Evolutionary conservation across 2,113 vertebrate species (phyloP), one percentile per base, ranked within the genome.

Genomic region (Gadus chalcogrammus): DNA sequence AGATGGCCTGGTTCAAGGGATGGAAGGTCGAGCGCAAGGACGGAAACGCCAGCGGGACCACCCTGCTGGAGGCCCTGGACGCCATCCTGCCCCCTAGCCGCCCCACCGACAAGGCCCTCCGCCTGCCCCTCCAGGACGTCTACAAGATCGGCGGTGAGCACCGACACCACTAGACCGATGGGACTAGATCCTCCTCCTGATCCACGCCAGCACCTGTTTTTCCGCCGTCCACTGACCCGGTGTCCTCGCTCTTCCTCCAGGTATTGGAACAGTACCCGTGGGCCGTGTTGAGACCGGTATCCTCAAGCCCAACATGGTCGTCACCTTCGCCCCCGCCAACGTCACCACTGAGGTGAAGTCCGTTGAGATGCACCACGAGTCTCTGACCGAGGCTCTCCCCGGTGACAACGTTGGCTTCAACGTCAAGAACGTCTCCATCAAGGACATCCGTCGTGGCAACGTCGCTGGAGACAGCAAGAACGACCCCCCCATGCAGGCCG

Each of bases 1-100:
- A 94, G 93, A 94, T 94, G 93, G 0, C 28, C 55, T 94, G 94
- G 93, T 94, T 93, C 79, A 94, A 94, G 71, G 91, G 90, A 0
- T 94, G 93, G 93, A 91, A 91, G 73, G 72, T 94, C 5, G 91
- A 92, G 42, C 91, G 93, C 17, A 94, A 94, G 70, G 90, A 92
- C 61, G 93, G 91, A 0, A 80, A 79, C 42, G 76, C 82, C 52
- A 77, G 0, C 1, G 93, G 93, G 1, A 27, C 48, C 0, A 94
- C 93, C 8, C 88, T 94, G 15, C 84, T 93, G 74, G 90, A 93
- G 42, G 91, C 92, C 7, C 87, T 94, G 72, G 94, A 94, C 75
- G 87, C 88, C 64, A 94, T 94, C 69, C 18, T 92, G 75, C 88
- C 91, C 8, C 90, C 92, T 0, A 18, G 22, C 61, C 91, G 91